Evolutionary conservation across 2,113 vertebrate genomes (phyloP), one percentile per base, ranked within the genome.

Genomic region (Rhinogobius similis): DNA sequence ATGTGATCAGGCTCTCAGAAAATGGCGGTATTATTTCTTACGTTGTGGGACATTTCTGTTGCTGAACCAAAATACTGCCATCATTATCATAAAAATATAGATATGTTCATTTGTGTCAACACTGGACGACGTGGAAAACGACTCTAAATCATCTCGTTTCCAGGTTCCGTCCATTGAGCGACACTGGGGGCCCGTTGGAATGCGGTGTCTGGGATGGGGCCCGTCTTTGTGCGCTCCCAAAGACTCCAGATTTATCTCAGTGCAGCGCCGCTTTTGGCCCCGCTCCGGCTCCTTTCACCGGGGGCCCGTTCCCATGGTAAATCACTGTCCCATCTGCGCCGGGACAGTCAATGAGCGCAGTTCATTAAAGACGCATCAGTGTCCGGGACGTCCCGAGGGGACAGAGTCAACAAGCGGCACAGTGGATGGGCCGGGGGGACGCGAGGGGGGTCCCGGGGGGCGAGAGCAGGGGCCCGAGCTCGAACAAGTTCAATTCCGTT

Each of bases 311-410:
- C 58, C 58, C 58, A 61, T 61, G 58, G 58, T 61, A 61, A 61
- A 61, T 61, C 58, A 61, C 58, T 36, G 29, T 61, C 58, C 58
- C 58, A 36, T 61, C 29, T 61, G 58, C 11, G 29, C 56, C 26
- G 10, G 58, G 29, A 36, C 29, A 36, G 58, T 61, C 58, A 36
- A 61, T 61, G 27, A 36, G 58, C 23, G 4, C 58, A 36, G 14
- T 61, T 32, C 58, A 61, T 61, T 61, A 61, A 61, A 61, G 58
- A 61, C 18, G 58, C 29, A 61, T 61, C 58, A 61, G 58, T 36
- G 58, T 61, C 29, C 14, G 58, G 55, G 55, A 27, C 55, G 10
- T 61, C 29, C 18, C 4, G 16, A 61, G 29, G 58, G 58, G 23
- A 11, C 24, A 56, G 23, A 61, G 58, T 61, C 27, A 61, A 61